Conservation (phyloP, 2,888 invertebrate species). For the Drosophila nigricruria region DNA sequence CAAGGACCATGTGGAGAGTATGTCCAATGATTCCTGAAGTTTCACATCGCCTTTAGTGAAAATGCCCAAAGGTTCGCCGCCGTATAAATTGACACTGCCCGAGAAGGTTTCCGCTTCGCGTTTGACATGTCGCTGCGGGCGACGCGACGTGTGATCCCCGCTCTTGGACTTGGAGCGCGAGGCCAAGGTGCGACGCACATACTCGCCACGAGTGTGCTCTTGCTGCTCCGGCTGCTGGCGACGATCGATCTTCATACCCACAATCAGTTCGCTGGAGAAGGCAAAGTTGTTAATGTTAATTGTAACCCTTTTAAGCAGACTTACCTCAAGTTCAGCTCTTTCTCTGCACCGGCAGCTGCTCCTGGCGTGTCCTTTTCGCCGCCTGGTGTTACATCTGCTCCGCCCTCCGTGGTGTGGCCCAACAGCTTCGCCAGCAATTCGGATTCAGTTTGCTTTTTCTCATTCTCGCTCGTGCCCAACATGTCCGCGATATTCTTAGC, state of each 20-base stretch:
- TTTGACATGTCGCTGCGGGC: constrained; percentile 56
- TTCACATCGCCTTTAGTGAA: constrained; percentile 84
- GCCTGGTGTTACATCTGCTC: background rate
- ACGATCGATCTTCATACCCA: constrained; percentile 92
- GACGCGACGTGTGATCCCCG: constrained; percentile 37
- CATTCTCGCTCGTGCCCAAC: constrained; percentile 88
- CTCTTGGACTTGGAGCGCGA: constrained; percentile 45
- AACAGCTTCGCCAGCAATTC: constrained; percentile 90
- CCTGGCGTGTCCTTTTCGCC: constrained; percentile 9
- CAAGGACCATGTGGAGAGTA: constrained; percentile 89
- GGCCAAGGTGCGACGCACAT: constrained; percentile 84
- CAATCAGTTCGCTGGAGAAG: constrained; percentile 89
- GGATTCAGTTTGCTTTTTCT: constrained; percentile 89
- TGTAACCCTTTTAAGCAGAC: background rate
- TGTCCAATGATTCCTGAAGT: constrained; percentile 74
- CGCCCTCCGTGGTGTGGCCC: constrained; percentile 78
- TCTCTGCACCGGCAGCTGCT: constrained; percentile 23
- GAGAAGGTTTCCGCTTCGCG: constrained; percentile 76
- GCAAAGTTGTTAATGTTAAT: background rate
- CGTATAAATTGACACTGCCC: constrained; percentile 88
- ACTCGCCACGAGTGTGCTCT: constrained; percentile 81
- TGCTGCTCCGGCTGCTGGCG: constrained; percentile 61
- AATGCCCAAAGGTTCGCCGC: constrained; percentile 88
- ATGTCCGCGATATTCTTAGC: constrained; percentile 90
- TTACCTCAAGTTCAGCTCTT: constrained; percentile 79